phyloP scores from a whole-genome alignment of 2,888 invertebrate genomes.

The Campoplex capitator region DNA sequence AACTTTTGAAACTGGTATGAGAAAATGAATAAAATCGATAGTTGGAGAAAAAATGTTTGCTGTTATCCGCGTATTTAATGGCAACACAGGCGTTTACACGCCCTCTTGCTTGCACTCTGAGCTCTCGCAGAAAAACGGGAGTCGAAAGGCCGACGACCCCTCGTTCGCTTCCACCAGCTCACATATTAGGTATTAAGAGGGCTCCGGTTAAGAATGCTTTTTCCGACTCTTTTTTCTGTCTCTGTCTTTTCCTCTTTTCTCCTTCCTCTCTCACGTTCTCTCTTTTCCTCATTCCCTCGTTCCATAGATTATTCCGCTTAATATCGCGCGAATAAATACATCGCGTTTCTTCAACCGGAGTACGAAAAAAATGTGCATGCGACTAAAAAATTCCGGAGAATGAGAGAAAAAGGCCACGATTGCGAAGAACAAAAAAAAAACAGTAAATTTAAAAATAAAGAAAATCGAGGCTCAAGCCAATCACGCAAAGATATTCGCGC shows the following conservation, averaged over 20 bases:
- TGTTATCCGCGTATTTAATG: constrained; percentile 1
- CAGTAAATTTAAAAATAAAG: background rate
- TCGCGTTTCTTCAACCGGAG: constrained; percentile 30
- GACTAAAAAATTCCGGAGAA: background rate
- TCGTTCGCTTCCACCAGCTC: constrained; percentile 44
- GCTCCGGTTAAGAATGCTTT: constrained; percentile 34
- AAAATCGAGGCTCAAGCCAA: constrained; percentile 24
- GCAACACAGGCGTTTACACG: constrained; percentile 55
- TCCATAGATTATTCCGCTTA: constrained; percentile 66
- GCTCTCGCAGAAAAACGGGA: constrained; percentile 51
- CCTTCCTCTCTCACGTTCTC: background rate
- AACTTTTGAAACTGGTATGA: background rate
- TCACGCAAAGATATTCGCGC: constrained; percentile 44
- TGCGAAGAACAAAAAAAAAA: constrained; percentile 9
- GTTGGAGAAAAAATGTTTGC: background rate
- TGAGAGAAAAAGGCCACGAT: background rate
- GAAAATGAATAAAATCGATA: background rate
- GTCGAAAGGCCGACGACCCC: constrained; percentile 67
- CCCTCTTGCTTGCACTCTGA: constrained; percentile 43
- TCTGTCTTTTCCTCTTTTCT: constrained; percentile 4
- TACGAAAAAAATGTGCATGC: constrained; percentile 21
- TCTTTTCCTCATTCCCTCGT: background rate
- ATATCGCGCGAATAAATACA: constrained; percentile 60
- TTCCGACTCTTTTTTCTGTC: constrained; percentile 20
- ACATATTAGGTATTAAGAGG: constrained; percentile 50